These are phyloP conservation scores for Cochlearius cochlearius DNA, from an alignment of 2,113 vertebrate species.

Conservation along the genomic window DNA sequence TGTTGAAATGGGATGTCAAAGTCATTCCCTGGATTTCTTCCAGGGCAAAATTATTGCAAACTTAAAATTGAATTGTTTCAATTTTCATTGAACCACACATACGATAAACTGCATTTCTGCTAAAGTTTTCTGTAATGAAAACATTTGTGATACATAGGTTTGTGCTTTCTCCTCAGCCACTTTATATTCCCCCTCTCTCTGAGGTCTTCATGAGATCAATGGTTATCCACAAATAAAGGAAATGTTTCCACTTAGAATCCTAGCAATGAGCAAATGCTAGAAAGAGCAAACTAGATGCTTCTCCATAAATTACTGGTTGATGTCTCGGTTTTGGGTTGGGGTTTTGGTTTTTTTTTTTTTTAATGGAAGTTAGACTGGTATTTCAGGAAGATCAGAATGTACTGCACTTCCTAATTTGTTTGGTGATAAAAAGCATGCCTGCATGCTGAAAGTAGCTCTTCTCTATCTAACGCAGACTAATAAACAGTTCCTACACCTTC, in stretches of 20 bases:
- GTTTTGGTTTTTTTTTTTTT: no score
- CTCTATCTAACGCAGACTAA: not conserved
- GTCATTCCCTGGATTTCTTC: not conserved
- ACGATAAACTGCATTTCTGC: not conserved
- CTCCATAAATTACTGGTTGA: not conserved
- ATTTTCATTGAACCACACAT: not conserved
- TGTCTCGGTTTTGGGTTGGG: not conserved
- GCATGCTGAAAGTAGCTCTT: not conserved
- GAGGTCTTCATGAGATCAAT: not conserved
- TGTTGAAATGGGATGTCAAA: not conserved
- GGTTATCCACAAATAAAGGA: not conserved
- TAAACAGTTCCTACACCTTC: not conserved
- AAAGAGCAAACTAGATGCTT: not conserved
- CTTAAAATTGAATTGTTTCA: not conserved
- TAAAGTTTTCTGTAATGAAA: not conserved
- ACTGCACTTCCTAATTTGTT: not conserved
- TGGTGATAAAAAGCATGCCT: not conserved
- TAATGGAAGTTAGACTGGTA: not conserved
- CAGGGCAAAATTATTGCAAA: not conserved
- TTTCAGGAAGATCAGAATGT: not conserved
- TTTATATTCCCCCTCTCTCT: not conserved
- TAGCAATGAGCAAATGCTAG: not conserved
- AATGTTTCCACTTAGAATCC: not conserved
- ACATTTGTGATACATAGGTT: not conserved
- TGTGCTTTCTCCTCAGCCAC: not conserved